Percentiles rank a stretch among this genome's conserved stretches.
Conservation (phyloP, 2,113 vertebrate genomes). For the Tachycineta bicolor region DNA sequence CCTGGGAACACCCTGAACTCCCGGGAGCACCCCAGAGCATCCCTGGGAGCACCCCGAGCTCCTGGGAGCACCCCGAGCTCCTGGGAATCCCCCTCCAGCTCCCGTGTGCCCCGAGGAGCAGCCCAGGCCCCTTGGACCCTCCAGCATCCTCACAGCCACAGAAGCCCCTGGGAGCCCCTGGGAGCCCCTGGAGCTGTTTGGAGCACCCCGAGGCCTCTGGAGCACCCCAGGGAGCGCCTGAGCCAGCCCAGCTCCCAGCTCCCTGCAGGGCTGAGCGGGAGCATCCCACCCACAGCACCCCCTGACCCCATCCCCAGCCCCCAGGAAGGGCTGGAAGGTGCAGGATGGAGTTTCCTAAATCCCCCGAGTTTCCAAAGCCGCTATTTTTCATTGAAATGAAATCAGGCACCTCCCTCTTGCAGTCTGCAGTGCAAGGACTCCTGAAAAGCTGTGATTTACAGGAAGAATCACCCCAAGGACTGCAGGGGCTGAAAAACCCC, state of each 20-base stretch:
- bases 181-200: not conserved
- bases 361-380: not conserved
- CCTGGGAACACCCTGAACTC: not conserved
- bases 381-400: not conserved
- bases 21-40: too few species aligned
- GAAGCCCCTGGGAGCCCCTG: not conserved
- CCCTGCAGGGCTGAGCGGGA: not conserved
- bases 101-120: rapidly evolving
- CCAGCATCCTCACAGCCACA: not conserved
- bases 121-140: not conserved
- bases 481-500: not conserved
- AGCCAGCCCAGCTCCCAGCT: not conserved
- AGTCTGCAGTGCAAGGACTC: not conserved
- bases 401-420: rapidly evolving
- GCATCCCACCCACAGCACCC: not conserved
- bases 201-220: not conserved
- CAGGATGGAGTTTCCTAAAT: not conserved
- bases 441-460: not conserved
- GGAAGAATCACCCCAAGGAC: not conserved
- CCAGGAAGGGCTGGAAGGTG: not conserved
- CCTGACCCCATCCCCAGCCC: not conserved
- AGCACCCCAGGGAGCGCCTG: not conserved
- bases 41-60: too few species aligned
- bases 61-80: not conserved
- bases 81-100: not conserved